These are phyloP conservation scores for Meta bourneti DNA, from an alignment of 2,888 invertebrate species.

Conservation along the genomic window DNA sequence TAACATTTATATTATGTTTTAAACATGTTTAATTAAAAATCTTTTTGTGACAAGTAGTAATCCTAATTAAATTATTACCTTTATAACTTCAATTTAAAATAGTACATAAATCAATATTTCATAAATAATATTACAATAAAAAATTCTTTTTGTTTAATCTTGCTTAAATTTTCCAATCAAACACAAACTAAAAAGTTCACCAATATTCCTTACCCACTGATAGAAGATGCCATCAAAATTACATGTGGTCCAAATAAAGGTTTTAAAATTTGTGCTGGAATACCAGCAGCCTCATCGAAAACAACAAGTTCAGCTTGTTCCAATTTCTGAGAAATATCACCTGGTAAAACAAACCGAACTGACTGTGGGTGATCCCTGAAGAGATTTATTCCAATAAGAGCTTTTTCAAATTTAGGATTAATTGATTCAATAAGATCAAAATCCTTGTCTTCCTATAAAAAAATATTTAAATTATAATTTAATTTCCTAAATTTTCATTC, in stretches of 20 bases:
- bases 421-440: constrained; percentile 96
- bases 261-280: constrained; percentile 95
- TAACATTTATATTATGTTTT: no score
- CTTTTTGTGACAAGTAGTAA: no score
- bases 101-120: background rate
- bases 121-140: background rate
- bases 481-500: background rate
- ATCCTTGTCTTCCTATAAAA: constrained; percentile 92
- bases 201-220: constrained; percentile 87
- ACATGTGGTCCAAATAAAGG: constrained; percentile 93
- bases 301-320: constrained; percentile 91
- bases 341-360: constrained; percentile 97
- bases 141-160: background rate
- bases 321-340: constrained; percentile 90
- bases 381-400: constrained; percentile 92
- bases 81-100: no score
- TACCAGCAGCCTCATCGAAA: constrained; percentile 99
- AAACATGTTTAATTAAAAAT: no score
- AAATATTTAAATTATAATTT: background rate
- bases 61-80: no score
- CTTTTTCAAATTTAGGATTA: constrained; percentile 97
- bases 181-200: background rate
- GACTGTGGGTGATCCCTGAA: constrained; percentile 95
- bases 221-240: constrained; percentile 96
- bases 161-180: background rate